Evolutionary conservation across 2,797 vertebrate species (phyloP).

Genomic region (Hapalemur alaotrensis): DNA sequence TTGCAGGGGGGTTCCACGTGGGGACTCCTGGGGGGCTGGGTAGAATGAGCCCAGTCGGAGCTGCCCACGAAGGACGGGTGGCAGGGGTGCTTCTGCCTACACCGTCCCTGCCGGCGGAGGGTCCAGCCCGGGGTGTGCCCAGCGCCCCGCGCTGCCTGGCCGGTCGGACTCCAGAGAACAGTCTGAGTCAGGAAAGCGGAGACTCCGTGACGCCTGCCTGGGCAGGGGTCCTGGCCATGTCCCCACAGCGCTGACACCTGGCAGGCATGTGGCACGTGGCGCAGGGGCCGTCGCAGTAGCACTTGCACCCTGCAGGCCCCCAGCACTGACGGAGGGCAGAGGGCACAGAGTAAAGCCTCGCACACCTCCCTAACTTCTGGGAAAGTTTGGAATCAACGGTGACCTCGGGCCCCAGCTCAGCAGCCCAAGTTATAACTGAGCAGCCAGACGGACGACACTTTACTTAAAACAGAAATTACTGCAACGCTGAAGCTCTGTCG

Average conservation of each 20-base stretch:
- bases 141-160: too few species aligned
- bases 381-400: background rate
- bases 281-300: background rate
- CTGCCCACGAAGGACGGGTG: background rate
- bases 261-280: background rate
- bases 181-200: background rate
- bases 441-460: background rate
- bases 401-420: background rate
- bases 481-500: background rate
- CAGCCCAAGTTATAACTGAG: background rate
- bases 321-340: background rate
- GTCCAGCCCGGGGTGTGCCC: background rate
- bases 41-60: background rate
- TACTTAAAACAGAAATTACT: background rate
- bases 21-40: background rate
- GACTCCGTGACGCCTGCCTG: background rate
- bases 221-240: too few species aligned
- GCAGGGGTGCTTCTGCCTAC: background rate
- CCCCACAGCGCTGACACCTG: background rate
- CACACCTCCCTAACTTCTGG: background rate
- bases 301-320: too few species aligned
- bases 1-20: rapidly evolving
- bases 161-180: background rate
- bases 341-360: background rate
- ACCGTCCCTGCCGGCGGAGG: background rate